Base-by-base conservation (phyloP, 2,888 invertebrate species). In the Acleris sparsana region DNA sequence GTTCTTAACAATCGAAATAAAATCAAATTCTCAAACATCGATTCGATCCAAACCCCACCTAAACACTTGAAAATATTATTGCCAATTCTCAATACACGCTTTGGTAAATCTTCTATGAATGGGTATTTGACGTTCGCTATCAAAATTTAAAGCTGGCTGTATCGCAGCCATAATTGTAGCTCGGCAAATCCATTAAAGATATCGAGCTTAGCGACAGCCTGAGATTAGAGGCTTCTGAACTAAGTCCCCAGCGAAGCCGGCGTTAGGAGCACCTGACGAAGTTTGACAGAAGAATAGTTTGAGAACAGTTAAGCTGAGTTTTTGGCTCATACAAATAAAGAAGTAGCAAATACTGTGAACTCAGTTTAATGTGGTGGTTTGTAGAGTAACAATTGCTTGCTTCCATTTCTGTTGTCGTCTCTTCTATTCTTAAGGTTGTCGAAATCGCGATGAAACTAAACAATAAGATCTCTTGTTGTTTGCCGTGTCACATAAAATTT, bases 201-300 rank as follows among this genome's bases (percentile, higher is more conserved):
- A 78, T 73, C 67, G 72, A 69, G 73, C 70, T 73, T 61, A 68
- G 69, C 67, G 65, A 67, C 71, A 69, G 63, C 56, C 71, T 68
- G 63, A 72, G 76, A 77, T 80, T 81, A 76, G 70, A 68, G 57
- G 33, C 63, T 57, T 44, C 55, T 2, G 46, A 33, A 52, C 58
- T 46, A 58, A 63, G 20, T 57, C 44, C 62, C 17, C 11, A 17
- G 44, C 46, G 20, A 13, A 20, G 49, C 11, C 17, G 11, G 11
- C 17, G 17, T 7, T 13, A 49, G 13, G 17, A 39, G 13, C 39
- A 18, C 17, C 11, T 20, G 49, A 9, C 20, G 49, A 3, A 18
- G 7, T 49, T 49, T 20, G 49, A 20, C 46, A 20, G 18, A 49
- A 49, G 49, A 18, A 49, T 46, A 46, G 46, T 46, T 46, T 44